These are phyloP conservation scores for Neoarius graeffei DNA, from an alignment of 2,113 vertebrate species.

Conservation along the genomic window DNA sequence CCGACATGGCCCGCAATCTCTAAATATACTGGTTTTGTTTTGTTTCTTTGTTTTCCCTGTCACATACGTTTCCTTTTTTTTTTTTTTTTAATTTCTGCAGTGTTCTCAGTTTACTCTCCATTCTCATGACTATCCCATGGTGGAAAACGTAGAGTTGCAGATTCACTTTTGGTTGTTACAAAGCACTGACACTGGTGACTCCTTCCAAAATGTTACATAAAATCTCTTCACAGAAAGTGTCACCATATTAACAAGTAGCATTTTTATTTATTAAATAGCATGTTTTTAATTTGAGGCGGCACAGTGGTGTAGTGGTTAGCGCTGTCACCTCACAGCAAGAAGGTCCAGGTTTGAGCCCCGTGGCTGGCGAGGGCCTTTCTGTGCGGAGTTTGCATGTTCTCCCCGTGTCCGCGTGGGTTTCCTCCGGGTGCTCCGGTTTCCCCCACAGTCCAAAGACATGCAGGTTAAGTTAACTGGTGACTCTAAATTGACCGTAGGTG, in stretches of 20 bases:
- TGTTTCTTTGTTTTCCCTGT: background rate
- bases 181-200: background rate
- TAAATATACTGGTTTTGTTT: constrained; percentile 42
- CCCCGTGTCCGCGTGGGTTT: too few relatives aligned
- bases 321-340: too few relatives aligned
- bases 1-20: constrained; percentile 2
- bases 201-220: background rate
- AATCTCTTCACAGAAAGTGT: background rate
- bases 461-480: too few relatives aligned
- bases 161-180: background rate
- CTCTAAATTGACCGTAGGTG: too few relatives aligned
- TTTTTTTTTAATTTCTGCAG: background rate
- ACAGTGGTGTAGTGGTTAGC: too few relatives aligned
- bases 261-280: background rate
- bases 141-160: background rate
- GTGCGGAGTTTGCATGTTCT: too few relatives aligned
- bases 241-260: background rate
- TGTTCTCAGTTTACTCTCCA: background rate
- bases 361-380: too few relatives aligned
- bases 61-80: constrained; percentile 2
- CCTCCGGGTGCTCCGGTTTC: too few relatives aligned
- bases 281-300: too few relatives aligned
- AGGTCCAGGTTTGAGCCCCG: too few relatives aligned
- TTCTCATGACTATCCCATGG: background rate
- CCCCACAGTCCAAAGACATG: too few relatives aligned